Percentiles rank a stretch among this genome's conserved stretches.
These are phyloP conservation scores for Leucophora obtusa DNA, from an alignment of 2,888 invertebrate genomes.

Conservation along the genomic window DNA sequence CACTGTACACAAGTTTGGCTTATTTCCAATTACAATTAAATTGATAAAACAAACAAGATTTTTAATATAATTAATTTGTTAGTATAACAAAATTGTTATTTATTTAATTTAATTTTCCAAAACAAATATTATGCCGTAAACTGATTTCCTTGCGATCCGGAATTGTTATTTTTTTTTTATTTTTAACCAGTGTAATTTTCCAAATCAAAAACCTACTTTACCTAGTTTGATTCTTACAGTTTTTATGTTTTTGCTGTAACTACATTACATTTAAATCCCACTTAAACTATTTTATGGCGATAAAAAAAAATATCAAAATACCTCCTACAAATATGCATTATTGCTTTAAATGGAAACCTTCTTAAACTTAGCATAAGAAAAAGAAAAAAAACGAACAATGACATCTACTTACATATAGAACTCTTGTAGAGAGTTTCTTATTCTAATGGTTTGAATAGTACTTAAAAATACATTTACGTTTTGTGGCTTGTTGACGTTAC, in stretches of 20 bases:
- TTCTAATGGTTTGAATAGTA: slow-evolving; percentile 40
- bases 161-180: too few relatives aligned
- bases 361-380: neutral
- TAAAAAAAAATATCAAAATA: slow-evolving; percentile 18
- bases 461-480: slow-evolving; percentile 58
- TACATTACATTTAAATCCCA: slow-evolving; percentile 15
- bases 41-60: too few relatives aligned
- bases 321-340: slow-evolving; percentile 34
- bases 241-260: neutral
- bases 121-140: too few relatives aligned
- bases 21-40: too few relatives aligned
- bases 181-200: neutral
- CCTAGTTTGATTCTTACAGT: slow-evolving; percentile 3
- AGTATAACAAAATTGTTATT: too few relatives aligned
- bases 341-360: neutral
- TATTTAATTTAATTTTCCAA: too few relatives aligned
- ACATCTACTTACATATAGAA: neutral
- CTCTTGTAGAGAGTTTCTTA: neutral
- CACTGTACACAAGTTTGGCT: too few relatives aligned
- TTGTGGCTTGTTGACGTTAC: slow-evolving; percentile 49
- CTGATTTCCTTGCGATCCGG: too few relatives aligned
- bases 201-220: slow-evolving; percentile 28
- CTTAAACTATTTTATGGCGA: slow-evolving; percentile 35
- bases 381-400: neutral
- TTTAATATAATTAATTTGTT: too few relatives aligned